Conservation (phyloP, 2,888 invertebrate species). For the Neria commutata region DNA sequence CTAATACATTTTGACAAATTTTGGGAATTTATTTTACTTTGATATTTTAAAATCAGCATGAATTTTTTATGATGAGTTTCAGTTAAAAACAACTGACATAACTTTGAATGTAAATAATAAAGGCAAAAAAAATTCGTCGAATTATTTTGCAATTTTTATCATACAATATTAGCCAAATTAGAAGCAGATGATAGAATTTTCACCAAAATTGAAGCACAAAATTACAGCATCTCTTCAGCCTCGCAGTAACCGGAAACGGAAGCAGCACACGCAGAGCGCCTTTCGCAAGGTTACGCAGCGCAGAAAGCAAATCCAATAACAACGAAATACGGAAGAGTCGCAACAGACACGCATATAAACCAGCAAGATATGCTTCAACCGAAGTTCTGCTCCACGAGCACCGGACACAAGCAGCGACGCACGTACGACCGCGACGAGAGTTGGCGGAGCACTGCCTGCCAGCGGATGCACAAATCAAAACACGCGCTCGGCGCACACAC, state of each 20-base stretch:
- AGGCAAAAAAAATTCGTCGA: not conserved
- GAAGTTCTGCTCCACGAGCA: too few species aligned
- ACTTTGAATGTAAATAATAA: not conserved
- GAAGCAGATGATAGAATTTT: not conserved
- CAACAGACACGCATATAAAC: too few species aligned
- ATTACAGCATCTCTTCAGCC: constrained; percentile 8
- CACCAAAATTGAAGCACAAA: not conserved
- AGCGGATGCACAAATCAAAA: too few species aligned
- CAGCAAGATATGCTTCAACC: too few species aligned
- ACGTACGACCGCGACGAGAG: too few species aligned
- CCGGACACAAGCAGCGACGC: too few species aligned
- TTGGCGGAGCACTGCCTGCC: too few species aligned
- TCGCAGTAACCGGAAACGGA: constrained; percentile 15
- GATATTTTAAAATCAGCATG: not conserved
- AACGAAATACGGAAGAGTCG: too few species aligned
- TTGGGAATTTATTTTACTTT: not conserved
- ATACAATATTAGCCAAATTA: not conserved
- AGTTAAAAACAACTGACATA: not conserved
- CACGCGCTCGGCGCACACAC: too few species aligned
- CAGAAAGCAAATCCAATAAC: too few species aligned
- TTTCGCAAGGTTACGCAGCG: too few species aligned
- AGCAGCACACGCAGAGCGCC: constrained; percentile 20
- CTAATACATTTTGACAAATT: constrained; percentile 1
- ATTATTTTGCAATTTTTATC: not conserved
- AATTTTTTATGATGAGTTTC: too few species aligned